Evolutionary conservation across 2,888 invertebrate genomes (phyloP).

Genomic region (Hipparchia semele): DNA sequence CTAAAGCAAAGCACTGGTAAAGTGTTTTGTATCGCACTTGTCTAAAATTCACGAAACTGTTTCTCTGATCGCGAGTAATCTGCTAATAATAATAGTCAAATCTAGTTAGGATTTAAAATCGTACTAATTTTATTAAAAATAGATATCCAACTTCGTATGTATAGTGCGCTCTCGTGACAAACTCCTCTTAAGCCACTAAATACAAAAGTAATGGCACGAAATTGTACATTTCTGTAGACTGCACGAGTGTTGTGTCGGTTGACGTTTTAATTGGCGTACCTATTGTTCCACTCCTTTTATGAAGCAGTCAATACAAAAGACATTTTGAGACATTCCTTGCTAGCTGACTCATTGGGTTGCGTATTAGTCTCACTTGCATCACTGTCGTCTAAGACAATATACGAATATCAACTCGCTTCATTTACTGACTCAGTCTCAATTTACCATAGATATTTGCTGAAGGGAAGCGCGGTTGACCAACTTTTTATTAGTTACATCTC

Average conservation of each 20-base stretch:
- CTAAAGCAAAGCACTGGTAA: background rate
- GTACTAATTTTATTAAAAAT: too few relatives aligned
- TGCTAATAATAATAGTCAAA: too few relatives aligned
- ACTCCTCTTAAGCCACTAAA: background rate
- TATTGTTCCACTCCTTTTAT: conserved; percentile 62
- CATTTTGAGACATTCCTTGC: conserved; percentile 52
- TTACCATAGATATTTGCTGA: conserved; percentile 46
- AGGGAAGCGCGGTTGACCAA: conserved; percentile 53
- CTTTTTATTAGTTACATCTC: conserved; percentile 58
- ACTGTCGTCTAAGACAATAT: conserved; percentile 50
- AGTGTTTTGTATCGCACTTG: too few relatives aligned
- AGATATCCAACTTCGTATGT: too few relatives aligned
- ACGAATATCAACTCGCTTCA: conserved; percentile 39
- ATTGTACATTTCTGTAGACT: conserved; percentile 20
- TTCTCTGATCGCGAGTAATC: too few relatives aligned
- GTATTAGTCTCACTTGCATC: conserved; percentile 44
- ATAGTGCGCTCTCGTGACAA: too few relatives aligned
- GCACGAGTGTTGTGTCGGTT: conserved; percentile 62
- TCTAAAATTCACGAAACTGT: too few relatives aligned
- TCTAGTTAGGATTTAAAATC: too few relatives aligned
- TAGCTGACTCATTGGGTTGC: conserved; percentile 50
- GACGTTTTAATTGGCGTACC: conserved; percentile 66
- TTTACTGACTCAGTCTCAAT: too few relatives aligned
- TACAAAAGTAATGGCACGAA: conserved; percentile 18
- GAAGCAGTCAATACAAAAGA: conserved; percentile 50